These are phyloP conservation scores for Chrysomela aeneicollis DNA, from an alignment of 2,888 invertebrate genomes.

Conservation along the genomic window DNA sequence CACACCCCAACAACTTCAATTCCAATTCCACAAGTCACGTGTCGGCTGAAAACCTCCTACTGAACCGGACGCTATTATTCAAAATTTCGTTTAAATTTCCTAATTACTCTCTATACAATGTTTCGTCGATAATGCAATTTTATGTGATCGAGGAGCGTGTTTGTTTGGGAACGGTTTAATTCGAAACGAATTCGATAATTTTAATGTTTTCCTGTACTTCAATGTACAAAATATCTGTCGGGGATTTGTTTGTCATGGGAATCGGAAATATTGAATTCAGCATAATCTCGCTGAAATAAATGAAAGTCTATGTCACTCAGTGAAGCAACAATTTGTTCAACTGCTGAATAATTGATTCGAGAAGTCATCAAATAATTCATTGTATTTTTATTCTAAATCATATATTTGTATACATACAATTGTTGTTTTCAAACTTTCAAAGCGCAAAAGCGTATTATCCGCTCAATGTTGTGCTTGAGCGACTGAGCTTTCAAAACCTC, in stretches of 20 bases:
- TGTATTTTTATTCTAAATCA: too few species aligned
- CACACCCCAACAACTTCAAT: constrained; percentile 20
- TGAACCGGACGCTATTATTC: constrained; percentile 50
- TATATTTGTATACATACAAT: too few species aligned
- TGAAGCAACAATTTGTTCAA: too few species aligned
- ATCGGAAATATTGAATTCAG: neutral
- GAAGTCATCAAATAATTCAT: too few species aligned
- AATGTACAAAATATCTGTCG: constrained; percentile 13
- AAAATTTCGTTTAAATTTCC: constrained; percentile 48
- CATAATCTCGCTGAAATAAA: neutral
- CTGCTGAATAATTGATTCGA: too few species aligned
- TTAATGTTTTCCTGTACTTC: constrained; percentile 33
- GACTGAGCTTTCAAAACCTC: too few species aligned
- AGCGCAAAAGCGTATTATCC: too few species aligned
- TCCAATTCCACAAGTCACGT: constrained; percentile 49
- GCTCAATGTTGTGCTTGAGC: too few species aligned
- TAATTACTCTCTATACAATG: constrained; percentile 52
- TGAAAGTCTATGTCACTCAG: too few species aligned
- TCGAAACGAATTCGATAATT: constrained; percentile 39
- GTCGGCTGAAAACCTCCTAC: constrained; percentile 38
- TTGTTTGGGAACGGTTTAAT: constrained; percentile 36
- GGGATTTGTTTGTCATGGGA: constrained; percentile 19
- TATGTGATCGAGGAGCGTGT: constrained; percentile 26
- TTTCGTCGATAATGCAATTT: constrained; percentile 48
- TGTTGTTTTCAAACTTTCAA: too few species aligned